phyloP scores from a whole-genome alignment of 2,888 invertebrate genomes.

The Parnassius apollo region DNA sequence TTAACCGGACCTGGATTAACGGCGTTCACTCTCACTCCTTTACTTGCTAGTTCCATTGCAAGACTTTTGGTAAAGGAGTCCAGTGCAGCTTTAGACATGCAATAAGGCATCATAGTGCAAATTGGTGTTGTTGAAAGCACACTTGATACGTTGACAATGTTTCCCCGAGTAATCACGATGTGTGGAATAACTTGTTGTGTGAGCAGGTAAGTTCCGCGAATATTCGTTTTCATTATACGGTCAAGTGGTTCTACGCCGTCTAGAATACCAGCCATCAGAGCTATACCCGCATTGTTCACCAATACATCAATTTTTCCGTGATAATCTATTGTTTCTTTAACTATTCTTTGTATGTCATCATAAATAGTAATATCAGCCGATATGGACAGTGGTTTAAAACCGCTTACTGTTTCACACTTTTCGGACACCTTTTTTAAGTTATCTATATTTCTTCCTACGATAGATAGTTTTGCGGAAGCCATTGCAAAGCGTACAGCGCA shows the following conservation, averaged over 20 bases:
- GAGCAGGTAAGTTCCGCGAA: slow-evolving; percentile 56
- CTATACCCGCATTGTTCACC: slow-evolving; percentile 62
- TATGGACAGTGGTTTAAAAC: slow-evolving; percentile 48
- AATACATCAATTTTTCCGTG: slow-evolving; percentile 55
- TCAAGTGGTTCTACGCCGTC: slow-evolving; percentile 51
- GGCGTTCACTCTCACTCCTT: slow-evolving; percentile 61
- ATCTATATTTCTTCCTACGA: slow-evolving; percentile 57
- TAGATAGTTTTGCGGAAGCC: slow-evolving; percentile 48
- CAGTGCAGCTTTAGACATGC: slow-evolving; percentile 65
- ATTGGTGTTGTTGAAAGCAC: slow-evolving; percentile 50
- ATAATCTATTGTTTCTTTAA: slow-evolving; percentile 48
- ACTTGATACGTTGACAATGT: slow-evolving; percentile 62
- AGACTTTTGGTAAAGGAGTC: slow-evolving; percentile 64
- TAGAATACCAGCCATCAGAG: slow-evolving; percentile 40
- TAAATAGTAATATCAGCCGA: slow-evolving; percentile 57
- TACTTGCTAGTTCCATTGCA: slow-evolving; percentile 53
- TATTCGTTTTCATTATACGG: slow-evolving; percentile 54
- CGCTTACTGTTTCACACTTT: slow-evolving; percentile 48
- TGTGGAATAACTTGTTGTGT: slow-evolving; percentile 51
- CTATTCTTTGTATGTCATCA: slow-evolving; percentile 49
- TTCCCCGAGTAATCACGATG: slow-evolving; percentile 54
- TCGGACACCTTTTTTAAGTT: slow-evolving; percentile 51
- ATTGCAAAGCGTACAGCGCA: slow-evolving; percentile 58
- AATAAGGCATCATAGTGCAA: slow-evolving; percentile 53
- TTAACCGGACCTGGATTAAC: slow-evolving; percentile 64